Conservation (phyloP, 2,113 vertebrate species). For the Lepisosteus osseus region DNA sequence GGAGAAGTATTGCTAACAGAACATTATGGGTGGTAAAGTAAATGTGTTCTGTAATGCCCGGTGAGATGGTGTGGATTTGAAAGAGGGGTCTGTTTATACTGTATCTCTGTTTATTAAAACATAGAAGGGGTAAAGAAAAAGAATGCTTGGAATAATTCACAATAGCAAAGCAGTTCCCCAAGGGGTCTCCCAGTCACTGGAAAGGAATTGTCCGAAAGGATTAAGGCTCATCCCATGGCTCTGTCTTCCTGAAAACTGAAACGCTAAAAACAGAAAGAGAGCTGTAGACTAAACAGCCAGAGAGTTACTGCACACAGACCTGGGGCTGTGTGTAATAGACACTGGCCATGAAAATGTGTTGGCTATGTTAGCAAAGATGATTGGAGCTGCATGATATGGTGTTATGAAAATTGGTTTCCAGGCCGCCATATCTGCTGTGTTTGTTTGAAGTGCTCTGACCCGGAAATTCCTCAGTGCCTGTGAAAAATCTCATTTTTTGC, state of each 20-base stretch:
- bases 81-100: background rate
- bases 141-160: constrained; percentile 4
- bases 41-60: no score
- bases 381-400: background rate
- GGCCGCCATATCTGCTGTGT: background rate
- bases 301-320: no score
- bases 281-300: background rate
- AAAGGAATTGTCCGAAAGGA: constrained; percentile 6
- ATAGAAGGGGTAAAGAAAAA: background rate
- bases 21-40: no score
- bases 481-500: background rate
- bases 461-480: background rate
- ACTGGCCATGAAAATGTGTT: background rate
- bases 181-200: constrained; percentile 7
- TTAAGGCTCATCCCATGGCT: background rate
- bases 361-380: background rate
- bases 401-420: no score
- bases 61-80: background rate
- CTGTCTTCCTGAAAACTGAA: no score
- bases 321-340: background rate
- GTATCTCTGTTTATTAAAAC: background rate
- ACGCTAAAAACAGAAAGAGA: background rate
- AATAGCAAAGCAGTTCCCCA: background rate
- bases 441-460: background rate
- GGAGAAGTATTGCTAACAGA: no score